Percentiles rank a stretch among this genome's conserved stretches.
Evolutionary conservation across 92 coral and sea anemone species (phyloP).

Genomic region (Zoanthus sociatus): DNA sequence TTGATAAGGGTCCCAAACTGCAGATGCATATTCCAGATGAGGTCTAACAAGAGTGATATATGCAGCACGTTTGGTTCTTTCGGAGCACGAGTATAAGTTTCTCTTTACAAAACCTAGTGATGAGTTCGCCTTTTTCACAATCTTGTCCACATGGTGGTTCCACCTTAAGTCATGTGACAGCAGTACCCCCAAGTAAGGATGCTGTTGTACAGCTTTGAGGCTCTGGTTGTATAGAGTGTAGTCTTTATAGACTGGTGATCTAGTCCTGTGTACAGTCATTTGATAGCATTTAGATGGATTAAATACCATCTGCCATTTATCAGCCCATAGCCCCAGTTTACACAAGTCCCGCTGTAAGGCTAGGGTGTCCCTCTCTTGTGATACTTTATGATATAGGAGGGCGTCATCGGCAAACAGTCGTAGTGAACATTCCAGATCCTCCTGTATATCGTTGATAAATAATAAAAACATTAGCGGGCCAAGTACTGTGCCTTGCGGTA

Average conservation of each 20-base stretch:
- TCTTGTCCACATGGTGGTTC: constrained; percentile 55
- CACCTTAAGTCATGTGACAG: constrained; percentile 47
- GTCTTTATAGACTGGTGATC: constrained; percentile 56
- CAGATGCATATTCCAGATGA: constrained; percentile 28
- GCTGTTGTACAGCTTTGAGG: constrained; percentile 49
- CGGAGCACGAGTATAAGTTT: constrained; percentile 37
- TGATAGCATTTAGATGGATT: constrained; percentile 30
- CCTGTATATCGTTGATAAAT: constrained; percentile 26
- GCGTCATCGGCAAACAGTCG: constrained; percentile 48
- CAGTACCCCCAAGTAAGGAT: constrained; percentile 62
- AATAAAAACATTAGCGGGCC: constrained; percentile 23
- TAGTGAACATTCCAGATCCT: constrained; percentile 50
- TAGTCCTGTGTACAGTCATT: constrained; percentile 37
- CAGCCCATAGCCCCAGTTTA: constrained; percentile 54
- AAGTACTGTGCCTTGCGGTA: constrained; percentile 33
- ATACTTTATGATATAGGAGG: constrained; percentile 51
- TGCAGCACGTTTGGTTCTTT: constrained; percentile 34
- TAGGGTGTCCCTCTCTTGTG: constrained; percentile 32
- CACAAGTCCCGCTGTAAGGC: constrained; percentile 43
- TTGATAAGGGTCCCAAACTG: constrained; percentile 46
- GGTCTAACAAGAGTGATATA: constrained; percentile 40
- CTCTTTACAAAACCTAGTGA: constrained; percentile 28
- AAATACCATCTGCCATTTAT: constrained; percentile 45
- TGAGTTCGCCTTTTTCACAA: constrained; percentile 37
- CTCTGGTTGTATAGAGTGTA: constrained; percentile 59